Base-by-base conservation (phyloP, 1,140 invertebrate species). In the Cyphomyrmex costatus region DNA sequence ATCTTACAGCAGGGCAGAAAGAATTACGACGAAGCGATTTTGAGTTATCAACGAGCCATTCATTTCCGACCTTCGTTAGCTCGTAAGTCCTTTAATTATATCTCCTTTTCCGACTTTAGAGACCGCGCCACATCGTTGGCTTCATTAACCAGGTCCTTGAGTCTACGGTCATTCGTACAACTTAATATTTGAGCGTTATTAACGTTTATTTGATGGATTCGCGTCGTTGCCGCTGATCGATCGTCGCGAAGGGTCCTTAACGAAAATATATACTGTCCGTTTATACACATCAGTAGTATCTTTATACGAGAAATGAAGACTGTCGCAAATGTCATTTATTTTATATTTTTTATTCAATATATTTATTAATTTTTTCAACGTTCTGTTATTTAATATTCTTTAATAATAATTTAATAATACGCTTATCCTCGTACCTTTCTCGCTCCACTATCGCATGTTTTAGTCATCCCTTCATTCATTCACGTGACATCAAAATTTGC, bases 41-140 rank as follows among this genome's bases (percentile, higher is more conserved):
- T 97, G 93, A 98, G 98, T 95, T 99, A 99, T 95, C 97, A 98
- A 94, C 96, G 97, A 82, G 99, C 99, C 49, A 99, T 99, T 92
- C 97, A 98, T 93, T 99, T 98, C 95, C 96, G 99, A 94, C 98
- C 98, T 70, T 98, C 98, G 86, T 96, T 99, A 95, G 98, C 98
- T 94, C 96, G 98, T 99, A 96, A 98, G 98, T 98, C 60, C 66
- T 90, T 82, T 70, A 61, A 85, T 89, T 86, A 73, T 70, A 83
- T 33, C 21, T 49, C 46, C 66, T 74, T 74, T 73, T 60, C 53
- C 24, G 56, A 61, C 36, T 60, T 83, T 73, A 46, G n/a, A 14
- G n/a, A 30, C 19, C 53, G 53, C 53, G 61, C 33, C 27, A 33
- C 46, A 53, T 61, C 68, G 56, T 46, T 24, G 68, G 24, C 24